Evolutionary conservation across 2,113 vertebrate species (phyloP).

Genomic region (Apteryx mantelli): DNA sequence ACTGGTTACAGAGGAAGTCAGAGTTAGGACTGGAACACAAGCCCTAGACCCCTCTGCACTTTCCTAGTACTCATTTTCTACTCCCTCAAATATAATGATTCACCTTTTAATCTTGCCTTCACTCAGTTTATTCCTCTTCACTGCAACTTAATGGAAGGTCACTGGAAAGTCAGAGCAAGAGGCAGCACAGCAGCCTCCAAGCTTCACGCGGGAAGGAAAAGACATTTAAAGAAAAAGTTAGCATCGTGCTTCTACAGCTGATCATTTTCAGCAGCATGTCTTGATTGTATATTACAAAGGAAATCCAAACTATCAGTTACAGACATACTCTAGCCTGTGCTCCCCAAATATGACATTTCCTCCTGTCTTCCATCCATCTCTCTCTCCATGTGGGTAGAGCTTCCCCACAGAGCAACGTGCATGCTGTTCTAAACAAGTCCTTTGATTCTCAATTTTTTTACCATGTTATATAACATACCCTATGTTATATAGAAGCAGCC

Average conservation of each 20-base stretch:
- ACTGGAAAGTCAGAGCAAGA: slow-evolving; percentile 39
- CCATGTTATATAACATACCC: not conserved
- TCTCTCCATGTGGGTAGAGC: not conserved
- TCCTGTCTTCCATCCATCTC: not conserved
- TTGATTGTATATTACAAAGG: slow-evolving; percentile 13
- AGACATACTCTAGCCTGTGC: not conserved
- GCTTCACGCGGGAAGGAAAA: not conserved
- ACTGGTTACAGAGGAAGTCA: not conserved
- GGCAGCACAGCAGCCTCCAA: not conserved
- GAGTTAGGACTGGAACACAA: not conserved
- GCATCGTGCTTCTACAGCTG: slow-evolving; percentile 20
- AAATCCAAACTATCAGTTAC: slow-evolving; percentile 31
- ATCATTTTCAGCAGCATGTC: not conserved
- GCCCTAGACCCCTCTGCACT: not conserved
- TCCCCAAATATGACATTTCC: not conserved
- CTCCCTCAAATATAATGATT: slow-evolving; percentile 32
- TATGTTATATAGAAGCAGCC: not conserved
- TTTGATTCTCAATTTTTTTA: not conserved
- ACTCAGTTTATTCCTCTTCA: slow-evolving; percentile 8
- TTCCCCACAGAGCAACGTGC: not conserved
- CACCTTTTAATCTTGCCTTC: not conserved
- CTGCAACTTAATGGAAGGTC: slow-evolving; percentile 44
- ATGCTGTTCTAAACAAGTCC: not conserved
- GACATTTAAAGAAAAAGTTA: not conserved
- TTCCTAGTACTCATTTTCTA: slow-evolving; percentile 11